Conservation (phyloP, 2,888 invertebrate species). For the Aphrophora alni region DNA sequence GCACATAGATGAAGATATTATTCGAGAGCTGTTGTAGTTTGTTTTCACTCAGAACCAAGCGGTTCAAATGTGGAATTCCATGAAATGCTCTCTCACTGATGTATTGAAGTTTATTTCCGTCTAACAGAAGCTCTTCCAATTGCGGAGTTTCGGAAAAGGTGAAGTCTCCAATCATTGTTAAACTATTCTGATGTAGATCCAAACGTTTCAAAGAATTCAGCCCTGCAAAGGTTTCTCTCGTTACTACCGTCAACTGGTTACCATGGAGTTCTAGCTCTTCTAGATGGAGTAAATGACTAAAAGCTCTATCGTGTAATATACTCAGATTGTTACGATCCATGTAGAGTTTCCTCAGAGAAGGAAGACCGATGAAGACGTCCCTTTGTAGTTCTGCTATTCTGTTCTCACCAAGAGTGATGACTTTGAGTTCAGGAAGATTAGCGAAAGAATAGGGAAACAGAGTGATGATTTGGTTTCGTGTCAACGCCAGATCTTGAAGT, state of each 20-base stretch:
- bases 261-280: slow-evolving; percentile 81
- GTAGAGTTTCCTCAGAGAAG: slow-evolving; percentile 73
- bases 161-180: slow-evolving; percentile 78
- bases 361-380: slow-evolving; percentile 75
- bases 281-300: slow-evolving; percentile 73
- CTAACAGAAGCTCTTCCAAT: slow-evolving; percentile 70
- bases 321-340: slow-evolving; percentile 88
- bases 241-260: slow-evolving; percentile 76
- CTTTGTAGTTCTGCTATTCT: slow-evolving; percentile 74
- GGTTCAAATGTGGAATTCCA: slow-evolving; percentile 74
- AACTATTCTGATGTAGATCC: slow-evolving; percentile 74
- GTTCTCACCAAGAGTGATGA: slow-evolving; percentile 77
- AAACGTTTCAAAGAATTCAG: slow-evolving; percentile 74
- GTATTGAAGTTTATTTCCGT: slow-evolving; percentile 63
- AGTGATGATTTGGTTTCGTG: slow-evolving; percentile 72
- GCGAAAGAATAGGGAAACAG: slow-evolving; percentile 75
- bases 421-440: slow-evolving; percentile 71
- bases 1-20: slow-evolving; percentile 75
- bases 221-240: slow-evolving; percentile 79
- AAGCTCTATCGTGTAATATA: slow-evolving; percentile 83
- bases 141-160: slow-evolving; percentile 81
- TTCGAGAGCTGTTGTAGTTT: slow-evolving; percentile 73
- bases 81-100: slow-evolving; percentile 80
- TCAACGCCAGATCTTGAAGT: slow-evolving; percentile 70
- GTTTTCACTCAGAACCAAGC: slow-evolving; percentile 78